A percentile compares a stretch with the other conserved stretches of the same genome.
phyloP scores from a whole-genome alignment of 2,113 vertebrate genomes.

The human (Homo sapiens) region DNA sequence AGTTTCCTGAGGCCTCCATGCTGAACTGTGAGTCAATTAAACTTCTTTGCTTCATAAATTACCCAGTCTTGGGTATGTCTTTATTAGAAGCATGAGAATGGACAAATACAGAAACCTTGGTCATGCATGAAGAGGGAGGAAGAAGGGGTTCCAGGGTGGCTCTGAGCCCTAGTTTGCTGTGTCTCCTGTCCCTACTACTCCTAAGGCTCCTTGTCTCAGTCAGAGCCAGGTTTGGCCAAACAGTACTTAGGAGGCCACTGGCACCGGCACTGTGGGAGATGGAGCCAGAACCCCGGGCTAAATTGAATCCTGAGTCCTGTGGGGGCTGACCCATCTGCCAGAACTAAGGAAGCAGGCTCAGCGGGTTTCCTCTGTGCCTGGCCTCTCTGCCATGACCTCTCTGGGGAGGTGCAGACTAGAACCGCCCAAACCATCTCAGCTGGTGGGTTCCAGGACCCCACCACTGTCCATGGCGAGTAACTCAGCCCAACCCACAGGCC shows the following conservation, averaged over 20 bases:
- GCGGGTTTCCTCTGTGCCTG: neutral
- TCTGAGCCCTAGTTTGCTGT: neutral
- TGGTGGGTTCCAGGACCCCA: neutral
- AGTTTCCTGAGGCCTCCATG: too few relatives aligned
- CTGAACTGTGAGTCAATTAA: too few relatives aligned
- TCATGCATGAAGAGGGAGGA: neutral
- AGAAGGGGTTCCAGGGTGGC: neutral
- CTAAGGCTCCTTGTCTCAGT: neutral
- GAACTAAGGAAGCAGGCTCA: neutral
- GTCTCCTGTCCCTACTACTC: neutral
- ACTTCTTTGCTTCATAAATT: too few relatives aligned
- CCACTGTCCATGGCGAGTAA: neutral
- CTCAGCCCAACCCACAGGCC: neutral
- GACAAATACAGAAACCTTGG: neutral
- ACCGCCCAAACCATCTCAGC: neutral
- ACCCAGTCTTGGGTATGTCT: too few relatives aligned
- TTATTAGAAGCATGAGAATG: too few relatives aligned
- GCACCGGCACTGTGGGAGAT: neutral
- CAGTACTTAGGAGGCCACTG: neutral
- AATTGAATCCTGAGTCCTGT: neutral
- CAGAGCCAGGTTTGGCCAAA: neutral
- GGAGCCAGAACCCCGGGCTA: neutral
- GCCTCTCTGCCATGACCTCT: neutral
- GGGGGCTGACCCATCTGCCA: neutral
- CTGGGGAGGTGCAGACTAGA: neutral